Evolutionary conservation across 2,797 vertebrate genomes (phyloP).

Genomic region (Etheostoma perlongum): DNA sequence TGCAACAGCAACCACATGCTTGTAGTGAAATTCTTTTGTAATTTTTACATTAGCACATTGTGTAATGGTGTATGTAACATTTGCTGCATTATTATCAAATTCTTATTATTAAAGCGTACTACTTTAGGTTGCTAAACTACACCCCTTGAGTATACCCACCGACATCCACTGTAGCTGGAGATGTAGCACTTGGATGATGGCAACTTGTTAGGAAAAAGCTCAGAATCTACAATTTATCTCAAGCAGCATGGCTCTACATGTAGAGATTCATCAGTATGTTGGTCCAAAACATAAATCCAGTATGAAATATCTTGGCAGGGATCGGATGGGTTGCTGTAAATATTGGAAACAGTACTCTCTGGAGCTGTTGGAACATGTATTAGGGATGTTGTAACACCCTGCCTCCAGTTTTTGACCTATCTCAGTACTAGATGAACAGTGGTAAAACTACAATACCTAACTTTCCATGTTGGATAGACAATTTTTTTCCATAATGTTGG

Average conservation of each 20-base stretch:
- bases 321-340: not conserved
- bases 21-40: not conserved
- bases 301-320: not conserved
- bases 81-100: not conserved
- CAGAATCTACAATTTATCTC: not conserved
- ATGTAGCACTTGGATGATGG: not conserved
- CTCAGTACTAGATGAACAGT: not conserved
- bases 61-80: not conserved
- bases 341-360: not conserved
- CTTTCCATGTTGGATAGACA: no score
- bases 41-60: not conserved
- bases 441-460: not conserved
- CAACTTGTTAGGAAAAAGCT: not conserved
- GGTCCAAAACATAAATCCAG: not conserved
- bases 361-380: not conserved
- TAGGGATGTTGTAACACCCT: not conserved
- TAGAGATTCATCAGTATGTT: not conserved
- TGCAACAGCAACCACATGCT: not conserved
- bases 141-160: not conserved
- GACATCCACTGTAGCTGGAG: not conserved
- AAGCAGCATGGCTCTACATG: not conserved
- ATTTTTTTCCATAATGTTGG: not conserved
- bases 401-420: not conserved
- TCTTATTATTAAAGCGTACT: not conserved
- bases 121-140: not conserved